These are phyloP conservation scores for Tiaroga cobitis DNA, from an alignment of 2,797 vertebrate species.

Conservation along the genomic window DNA sequence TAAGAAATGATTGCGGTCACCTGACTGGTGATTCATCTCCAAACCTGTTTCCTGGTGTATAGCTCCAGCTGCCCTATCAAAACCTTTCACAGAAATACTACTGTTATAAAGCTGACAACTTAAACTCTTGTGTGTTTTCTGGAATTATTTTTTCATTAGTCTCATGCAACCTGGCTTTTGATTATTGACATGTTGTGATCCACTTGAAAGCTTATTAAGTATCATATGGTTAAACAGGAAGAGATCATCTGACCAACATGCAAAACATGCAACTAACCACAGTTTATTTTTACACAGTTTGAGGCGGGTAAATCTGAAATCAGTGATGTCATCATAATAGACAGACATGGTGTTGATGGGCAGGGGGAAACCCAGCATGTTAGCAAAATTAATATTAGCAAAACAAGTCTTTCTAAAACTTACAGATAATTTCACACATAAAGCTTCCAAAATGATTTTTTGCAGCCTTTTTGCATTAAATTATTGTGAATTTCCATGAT, in stretches of 20 bases:
- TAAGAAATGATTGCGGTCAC: neutral
- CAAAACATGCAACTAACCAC: neutral
- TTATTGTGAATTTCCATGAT: too few species aligned
- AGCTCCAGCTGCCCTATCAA: neutral
- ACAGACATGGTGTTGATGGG: neutral
- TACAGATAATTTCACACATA: too few species aligned
- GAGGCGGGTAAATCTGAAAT: neutral
- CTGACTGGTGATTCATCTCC: neutral
- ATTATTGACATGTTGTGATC: neutral
- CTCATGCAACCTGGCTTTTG: neutral
- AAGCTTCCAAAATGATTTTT: too few species aligned
- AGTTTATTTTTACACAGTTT: constrained; percentile 8
- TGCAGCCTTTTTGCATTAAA: too few species aligned
- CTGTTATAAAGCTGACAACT: neutral
- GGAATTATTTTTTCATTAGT: neutral
- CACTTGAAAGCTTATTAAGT: neutral
- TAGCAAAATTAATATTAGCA: too few species aligned
- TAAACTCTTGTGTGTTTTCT: neutral
- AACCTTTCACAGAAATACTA: neutral
- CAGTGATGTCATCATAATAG: neutral
- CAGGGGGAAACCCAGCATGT: too few species aligned
- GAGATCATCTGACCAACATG: neutral
- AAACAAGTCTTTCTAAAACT: too few species aligned
- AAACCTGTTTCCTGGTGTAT: neutral
- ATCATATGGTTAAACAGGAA: neutral